Conservation (phyloP, 2,888 invertebrate genomes). For the Apomyelois bistriatella region DNA sequence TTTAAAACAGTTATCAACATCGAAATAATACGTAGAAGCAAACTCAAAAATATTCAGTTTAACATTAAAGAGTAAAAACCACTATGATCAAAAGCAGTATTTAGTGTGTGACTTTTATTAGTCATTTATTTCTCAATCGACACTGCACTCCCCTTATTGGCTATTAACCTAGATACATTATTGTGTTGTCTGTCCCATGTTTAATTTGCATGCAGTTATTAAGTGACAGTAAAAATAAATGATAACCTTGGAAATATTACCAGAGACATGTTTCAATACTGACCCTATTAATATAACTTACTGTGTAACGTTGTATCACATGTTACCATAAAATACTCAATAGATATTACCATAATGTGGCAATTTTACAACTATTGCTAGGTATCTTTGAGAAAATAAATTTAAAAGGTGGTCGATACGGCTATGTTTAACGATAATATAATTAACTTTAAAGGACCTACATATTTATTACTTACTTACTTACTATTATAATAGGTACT, state of each 20-base stretch:
- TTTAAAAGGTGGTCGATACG: too few relatives aligned
- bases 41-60: neutral
- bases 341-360: neutral
- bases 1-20: too few relatives aligned
- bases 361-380: neutral
- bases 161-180: slow-evolving; percentile 10
- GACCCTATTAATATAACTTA: neutral
- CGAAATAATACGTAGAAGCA: too few relatives aligned
- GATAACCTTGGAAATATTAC: neutral
- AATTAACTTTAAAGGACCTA: too few relatives aligned
- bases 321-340: neutral
- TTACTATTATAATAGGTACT: too few relatives aligned
- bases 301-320: neutral
- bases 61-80: neutral
- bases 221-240: neutral
- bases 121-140: neutral
- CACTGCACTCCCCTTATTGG: slow-evolving; percentile 6
- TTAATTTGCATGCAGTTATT: slow-evolving; percentile 3
- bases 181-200: slow-evolving; percentile 5
- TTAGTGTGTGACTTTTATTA: neutral
- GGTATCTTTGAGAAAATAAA: too few relatives aligned
- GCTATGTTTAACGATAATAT: too few relatives aligned
- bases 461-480: too few relatives aligned
- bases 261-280: neutral
- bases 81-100: neutral